Percentiles rank a stretch among this genome's conserved stretches.
phyloP scores from a whole-genome alignment of 1,140 invertebrate genomes.

The Ditylenchus dipsaci region DNA sequence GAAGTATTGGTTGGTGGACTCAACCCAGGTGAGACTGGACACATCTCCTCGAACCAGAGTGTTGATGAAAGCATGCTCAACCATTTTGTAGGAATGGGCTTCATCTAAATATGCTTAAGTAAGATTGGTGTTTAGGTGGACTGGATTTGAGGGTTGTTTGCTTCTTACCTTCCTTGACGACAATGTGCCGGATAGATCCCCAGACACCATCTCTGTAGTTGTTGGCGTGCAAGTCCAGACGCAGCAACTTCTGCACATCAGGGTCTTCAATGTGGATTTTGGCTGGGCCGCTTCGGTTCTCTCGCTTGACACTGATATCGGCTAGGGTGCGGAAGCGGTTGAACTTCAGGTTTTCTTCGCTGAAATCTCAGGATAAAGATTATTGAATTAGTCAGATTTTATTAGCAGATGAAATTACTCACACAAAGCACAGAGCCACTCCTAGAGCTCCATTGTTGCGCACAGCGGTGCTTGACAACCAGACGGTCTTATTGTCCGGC shows the following conservation, averaged over 20 bases:
- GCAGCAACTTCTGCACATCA: slow-evolving; percentile 67
- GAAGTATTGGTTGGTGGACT: slow-evolving; percentile 70
- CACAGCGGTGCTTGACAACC: slow-evolving; percentile 67
- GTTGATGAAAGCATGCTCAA: slow-evolving; percentile 87
- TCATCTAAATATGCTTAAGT: slow-evolving; percentile 43
- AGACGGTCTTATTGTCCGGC: slow-evolving; percentile 63
- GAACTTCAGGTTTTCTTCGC: slow-evolving; percentile 52
- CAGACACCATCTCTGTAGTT: slow-evolving; percentile 73
- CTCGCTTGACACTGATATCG: slow-evolving; percentile 51
- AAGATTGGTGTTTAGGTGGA: no score
- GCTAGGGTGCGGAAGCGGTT: slow-evolving; percentile 56
- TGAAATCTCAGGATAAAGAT: slow-evolving; percentile 4
- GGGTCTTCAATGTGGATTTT: slow-evolving; percentile 65
- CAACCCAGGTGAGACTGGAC: slow-evolving; percentile 85
- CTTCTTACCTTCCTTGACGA: slow-evolving; percentile 59
- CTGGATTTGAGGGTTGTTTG: background rate
- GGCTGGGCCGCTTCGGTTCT: slow-evolving; percentile 58
- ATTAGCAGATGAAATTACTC: slow-evolving; percentile 59
- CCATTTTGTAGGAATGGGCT: slow-evolving; percentile 60
- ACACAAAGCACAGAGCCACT: slow-evolving; percentile 78
- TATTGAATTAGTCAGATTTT: background rate
- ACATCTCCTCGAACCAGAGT: slow-evolving; percentile 81
- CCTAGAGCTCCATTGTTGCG: slow-evolving; percentile 73
- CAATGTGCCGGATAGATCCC: slow-evolving; percentile 77
- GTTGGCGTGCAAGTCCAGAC: slow-evolving; percentile 77